phyloP scores from a whole-genome alignment of 2,113 vertebrate genomes.

The Hippocampus zosterae region DNA sequence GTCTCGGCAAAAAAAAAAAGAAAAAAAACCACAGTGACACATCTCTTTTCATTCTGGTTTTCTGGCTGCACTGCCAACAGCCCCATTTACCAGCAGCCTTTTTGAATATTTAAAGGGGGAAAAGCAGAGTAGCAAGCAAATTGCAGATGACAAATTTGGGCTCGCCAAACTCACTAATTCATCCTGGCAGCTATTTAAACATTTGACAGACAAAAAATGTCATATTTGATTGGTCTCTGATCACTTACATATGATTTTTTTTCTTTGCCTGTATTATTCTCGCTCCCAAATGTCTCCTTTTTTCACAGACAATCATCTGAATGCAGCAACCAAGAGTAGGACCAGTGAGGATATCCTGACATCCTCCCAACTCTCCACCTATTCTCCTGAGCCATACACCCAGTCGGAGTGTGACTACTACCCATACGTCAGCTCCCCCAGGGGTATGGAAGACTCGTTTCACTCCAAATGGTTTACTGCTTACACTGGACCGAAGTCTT shows the following conservation, averaged over 20 bases:
- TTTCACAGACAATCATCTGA: slow-evolving; percentile 73
- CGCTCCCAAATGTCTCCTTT: slow-evolving; percentile 7
- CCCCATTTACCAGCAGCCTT: background rate
- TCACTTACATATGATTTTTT: background rate
- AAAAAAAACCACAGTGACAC: background rate
- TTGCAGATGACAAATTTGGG: background rate
- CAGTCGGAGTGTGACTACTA: slow-evolving; percentile 86
- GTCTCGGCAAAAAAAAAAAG: background rate
- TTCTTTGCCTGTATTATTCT: background rate
- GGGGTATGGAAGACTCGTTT: slow-evolving; percentile 70
- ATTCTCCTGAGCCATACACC: slow-evolving; percentile 87
- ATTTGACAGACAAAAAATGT: background rate
- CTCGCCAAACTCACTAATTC: background rate
- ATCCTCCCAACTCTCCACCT: slow-evolving; percentile 86
- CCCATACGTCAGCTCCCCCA: slow-evolving; percentile 86
- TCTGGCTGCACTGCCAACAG: background rate
- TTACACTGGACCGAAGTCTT: background rate
- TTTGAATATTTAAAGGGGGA: slow-evolving; percentile 6
- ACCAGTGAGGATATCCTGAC: slow-evolving; percentile 94
- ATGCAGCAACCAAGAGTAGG: slow-evolving; percentile 90
- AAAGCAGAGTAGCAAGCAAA: background rate
- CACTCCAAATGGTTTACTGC: background rate
- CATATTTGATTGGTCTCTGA: background rate
- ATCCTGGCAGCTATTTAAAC: background rate
- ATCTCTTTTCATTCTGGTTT: background rate